Conservation (phyloP, 2,888 invertebrate genomes). For the Standfussiana lucernea region DNA sequence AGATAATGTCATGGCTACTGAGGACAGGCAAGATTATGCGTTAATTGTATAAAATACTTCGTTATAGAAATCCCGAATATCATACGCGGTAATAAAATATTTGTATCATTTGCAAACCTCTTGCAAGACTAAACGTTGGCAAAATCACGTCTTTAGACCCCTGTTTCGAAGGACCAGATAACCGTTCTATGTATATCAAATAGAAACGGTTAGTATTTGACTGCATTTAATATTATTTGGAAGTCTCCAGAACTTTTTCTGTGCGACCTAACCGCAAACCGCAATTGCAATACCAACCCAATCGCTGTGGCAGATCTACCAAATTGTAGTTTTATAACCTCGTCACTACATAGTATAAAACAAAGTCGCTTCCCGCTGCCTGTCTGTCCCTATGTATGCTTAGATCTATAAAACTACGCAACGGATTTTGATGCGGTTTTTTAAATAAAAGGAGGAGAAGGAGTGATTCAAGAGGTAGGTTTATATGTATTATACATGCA, state of each 20-base stretch:
- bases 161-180: background rate
- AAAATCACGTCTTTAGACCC: background rate
- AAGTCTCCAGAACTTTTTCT: background rate
- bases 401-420: too few relatives aligned
- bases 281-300: background rate
- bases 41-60: background rate
- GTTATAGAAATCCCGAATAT: background rate
- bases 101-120: background rate
- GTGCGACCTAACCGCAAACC: background rate
- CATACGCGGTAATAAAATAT: background rate
- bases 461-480: too few relatives aligned
- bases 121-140: background rate
- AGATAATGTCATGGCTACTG: background rate
- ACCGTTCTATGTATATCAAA: background rate
- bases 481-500: too few relatives aligned
- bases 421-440: too few relatives aligned
- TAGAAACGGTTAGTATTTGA: background rate
- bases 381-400: too few relatives aligned
- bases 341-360: background rate
- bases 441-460: too few relatives aligned
- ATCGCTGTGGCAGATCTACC: background rate
- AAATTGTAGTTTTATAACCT: background rate
- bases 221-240: background rate
- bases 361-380: too few relatives aligned
- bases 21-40: background rate